A percentile compares a stretch with the other conserved stretches of the same genome.
Evolutionary conservation across 2,888 invertebrate species (phyloP).

Genomic region (Trypoxylon attenuatum): DNA sequence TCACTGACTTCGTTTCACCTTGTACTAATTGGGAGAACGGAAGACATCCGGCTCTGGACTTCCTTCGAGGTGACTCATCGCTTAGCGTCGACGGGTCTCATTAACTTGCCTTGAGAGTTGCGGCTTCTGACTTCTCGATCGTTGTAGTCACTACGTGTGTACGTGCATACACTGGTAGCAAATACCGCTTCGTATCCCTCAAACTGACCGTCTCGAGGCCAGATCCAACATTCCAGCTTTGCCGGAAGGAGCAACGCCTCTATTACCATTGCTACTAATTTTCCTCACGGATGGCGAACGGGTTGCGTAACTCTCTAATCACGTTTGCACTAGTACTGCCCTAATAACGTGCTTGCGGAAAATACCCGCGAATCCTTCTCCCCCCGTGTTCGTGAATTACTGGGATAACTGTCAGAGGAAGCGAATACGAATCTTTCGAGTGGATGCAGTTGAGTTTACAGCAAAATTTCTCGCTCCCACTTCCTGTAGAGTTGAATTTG

Average conservation of each 20-base stretch:
- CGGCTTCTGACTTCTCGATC: no score
- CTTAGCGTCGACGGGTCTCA: slow-evolving; percentile 40
- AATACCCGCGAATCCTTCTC: no score
- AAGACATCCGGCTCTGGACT: slow-evolving; percentile 41
- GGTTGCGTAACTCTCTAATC: background rate
- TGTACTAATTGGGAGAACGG: slow-evolving; percentile 42
- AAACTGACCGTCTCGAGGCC: background rate
- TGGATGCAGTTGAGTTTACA: no score
- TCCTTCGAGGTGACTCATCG: slow-evolving; percentile 43
- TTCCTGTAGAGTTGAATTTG: no score
- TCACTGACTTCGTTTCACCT: slow-evolving; percentile 43
- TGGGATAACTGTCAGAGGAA: no score
- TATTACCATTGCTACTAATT: background rate
- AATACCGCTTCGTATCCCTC: no score
- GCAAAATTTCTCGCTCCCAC: no score
- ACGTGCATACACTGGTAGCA: no score
- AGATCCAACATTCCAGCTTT: background rate
- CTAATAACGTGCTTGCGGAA: no score
- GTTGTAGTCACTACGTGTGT: no score
- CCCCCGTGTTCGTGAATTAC: no score
- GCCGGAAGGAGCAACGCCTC: background rate
- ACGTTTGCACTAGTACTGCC: background rate
- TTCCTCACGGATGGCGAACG: background rate
- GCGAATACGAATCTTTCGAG: no score
- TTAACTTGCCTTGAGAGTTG: slow-evolving; percentile 34